Evolutionary conservation across 37 sponge, comb jelly and placozoan genomes (phyloP), one percentile per base, ranked within the genome.

Genomic region (Agelas oroides): DNA sequence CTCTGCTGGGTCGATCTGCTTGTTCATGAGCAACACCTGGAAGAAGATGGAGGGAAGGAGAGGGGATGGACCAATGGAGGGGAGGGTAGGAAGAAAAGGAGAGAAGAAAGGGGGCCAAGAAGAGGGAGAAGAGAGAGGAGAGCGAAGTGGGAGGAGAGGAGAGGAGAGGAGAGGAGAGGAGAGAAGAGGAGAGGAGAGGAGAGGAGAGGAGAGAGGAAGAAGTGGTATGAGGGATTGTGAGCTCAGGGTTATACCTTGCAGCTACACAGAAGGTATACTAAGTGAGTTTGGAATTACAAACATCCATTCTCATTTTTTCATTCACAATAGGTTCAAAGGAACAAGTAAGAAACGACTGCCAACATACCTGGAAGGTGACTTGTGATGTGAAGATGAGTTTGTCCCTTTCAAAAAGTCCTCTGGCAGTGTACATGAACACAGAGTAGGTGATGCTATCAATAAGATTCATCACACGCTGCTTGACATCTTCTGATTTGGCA

Each of bases 391-490:
- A 98, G 46, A 87, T 98, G 57, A 98, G 81, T 67, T 98, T 98
- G 80, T 98, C 99, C 41, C 81, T 80, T 75, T 98, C 99, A 83
- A 98, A 98, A 3, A 98, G 87, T 60, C 99, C 99, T 20, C 99
- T 82, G 24, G 94, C 81, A 53, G 99, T 98, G 73, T 98, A 98
- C 87, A 94, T 87, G 80, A 94, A 98, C 65, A 98, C 97, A 2
- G 95, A 92, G 89, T 94, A 98, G 1, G 99, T 98, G 70, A 98
- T 92, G 76, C 84, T 87, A 61, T 98, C 97, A 65, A 98, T 98
- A 60, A 98, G 88, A 67, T 92, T 94, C 28, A 87, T 74, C 6
- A 98, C 97, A 31, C 99, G 75, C 71, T 87, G 70, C 67, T 96
- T 98, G 31, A 98, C 89, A 40, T 95, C 96, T 8, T 95, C 90